These are phyloP conservation scores for Sarcophaga caerulescens DNA, from an alignment of 2,888 invertebrate species.

Conservation along the genomic window DNA sequence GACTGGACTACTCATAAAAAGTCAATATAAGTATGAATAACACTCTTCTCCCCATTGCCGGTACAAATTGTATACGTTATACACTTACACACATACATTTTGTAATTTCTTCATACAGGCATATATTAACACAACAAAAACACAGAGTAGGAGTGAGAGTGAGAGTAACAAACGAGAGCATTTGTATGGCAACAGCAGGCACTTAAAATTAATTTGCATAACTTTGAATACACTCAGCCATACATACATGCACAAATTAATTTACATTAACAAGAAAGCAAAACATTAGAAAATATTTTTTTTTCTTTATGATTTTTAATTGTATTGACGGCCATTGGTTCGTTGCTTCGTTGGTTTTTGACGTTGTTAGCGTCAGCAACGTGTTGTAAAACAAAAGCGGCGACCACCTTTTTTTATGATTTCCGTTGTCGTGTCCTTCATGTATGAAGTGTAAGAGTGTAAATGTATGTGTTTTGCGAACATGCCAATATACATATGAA, in stretches of 20 bases:
- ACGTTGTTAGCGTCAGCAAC: constrained; percentile 20
- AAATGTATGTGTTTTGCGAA: not conserved
- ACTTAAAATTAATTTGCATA: constrained; percentile 40
- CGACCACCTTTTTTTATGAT: constrained; percentile 72
- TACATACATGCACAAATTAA: not conserved
- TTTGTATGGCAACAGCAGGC: constrained; percentile 12
- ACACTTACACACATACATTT: not conserved
- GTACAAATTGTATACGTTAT: not conserved
- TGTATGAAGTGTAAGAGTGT: constrained; percentile 59
- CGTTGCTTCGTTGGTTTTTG: not conserved
- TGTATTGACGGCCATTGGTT: constrained; percentile 57
- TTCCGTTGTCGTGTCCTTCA: constrained; percentile 79
- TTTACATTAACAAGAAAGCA: constrained; percentile 9
- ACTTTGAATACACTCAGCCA: not conserved
- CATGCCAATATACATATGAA: not conserved
- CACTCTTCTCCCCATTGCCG: not conserved
- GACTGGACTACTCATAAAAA: constrained; percentile 69
- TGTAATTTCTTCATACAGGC: constrained; percentile 3
- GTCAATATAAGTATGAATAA: constrained; percentile 61
- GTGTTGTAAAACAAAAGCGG: constrained; percentile 31
- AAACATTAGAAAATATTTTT: not conserved
- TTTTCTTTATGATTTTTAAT: constrained; percentile 41
- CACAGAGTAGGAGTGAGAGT: not conserved
- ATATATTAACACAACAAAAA: constrained; percentile 3
- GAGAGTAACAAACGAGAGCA: not conserved